These are phyloP conservation scores for Gonocerus acuteangulatus DNA, from an alignment of 2,888 invertebrate genomes.

Conservation along the genomic window DNA sequence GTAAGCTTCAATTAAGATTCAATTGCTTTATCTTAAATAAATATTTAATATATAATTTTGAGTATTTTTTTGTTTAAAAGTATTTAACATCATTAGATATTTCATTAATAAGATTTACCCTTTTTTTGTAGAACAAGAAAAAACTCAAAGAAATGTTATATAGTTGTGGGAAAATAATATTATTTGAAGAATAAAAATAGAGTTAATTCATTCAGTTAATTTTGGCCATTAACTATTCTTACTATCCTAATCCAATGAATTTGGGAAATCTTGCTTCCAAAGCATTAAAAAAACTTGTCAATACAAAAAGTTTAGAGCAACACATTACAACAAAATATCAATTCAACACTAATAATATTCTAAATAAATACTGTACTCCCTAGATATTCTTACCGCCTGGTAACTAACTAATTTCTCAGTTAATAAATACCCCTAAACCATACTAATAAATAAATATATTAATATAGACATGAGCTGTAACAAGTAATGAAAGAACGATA, in stretches of 20 bases:
- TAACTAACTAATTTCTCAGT: constrained; percentile 28
- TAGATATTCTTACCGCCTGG: constrained; percentile 26
- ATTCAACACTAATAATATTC: not conserved
- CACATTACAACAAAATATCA: not conserved
- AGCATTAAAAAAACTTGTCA: not conserved
- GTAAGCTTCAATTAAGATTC: too few species aligned
- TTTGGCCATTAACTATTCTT: too few species aligned
- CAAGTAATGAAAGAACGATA: constrained; percentile 10
- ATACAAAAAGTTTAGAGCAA: not conserved
- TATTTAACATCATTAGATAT: too few species aligned
- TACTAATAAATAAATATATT: constrained; percentile 25
- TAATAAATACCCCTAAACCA: constrained; percentile 27
- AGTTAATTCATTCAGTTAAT: too few species aligned
- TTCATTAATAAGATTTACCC: too few species aligned
- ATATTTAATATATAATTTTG: too few species aligned
- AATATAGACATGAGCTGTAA: constrained; percentile 22
- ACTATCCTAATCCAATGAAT: not conserved
- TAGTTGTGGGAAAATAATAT: too few species aligned
- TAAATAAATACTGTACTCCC: constrained; percentile 23
- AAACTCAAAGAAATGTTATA: too few species aligned
- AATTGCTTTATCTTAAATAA: too few species aligned
- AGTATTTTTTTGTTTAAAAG: too few species aligned
- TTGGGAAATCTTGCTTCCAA: not conserved
- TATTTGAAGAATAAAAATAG: too few species aligned
- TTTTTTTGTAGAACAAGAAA: too few species aligned